A percentile compares a stretch with the other conserved stretches of the same genome.
These are phyloP conservation scores for Barbus barbus DNA, from an alignment of 2,113 vertebrate species.

Conservation along the genomic window DNA sequence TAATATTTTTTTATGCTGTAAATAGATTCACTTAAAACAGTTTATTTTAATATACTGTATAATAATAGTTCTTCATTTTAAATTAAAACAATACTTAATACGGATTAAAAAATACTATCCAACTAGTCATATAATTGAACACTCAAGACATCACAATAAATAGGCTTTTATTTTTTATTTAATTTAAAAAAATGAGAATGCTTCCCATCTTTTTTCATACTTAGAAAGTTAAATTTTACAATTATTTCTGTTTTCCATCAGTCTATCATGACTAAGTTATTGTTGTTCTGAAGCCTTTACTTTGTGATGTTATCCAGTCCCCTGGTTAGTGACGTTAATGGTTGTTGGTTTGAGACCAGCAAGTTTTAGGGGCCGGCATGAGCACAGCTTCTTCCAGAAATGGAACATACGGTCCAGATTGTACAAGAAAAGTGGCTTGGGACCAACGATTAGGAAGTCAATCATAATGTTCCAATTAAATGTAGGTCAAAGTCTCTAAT, in stretches of 20 bases:
- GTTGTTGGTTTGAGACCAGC: background rate
- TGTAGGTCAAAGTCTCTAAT: background rate
- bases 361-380: background rate
- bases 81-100: no score
- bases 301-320: background rate
- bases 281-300: background rate
- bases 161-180: background rate
- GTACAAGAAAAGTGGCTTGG: background rate
- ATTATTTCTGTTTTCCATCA: background rate
- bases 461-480: constrained; percentile 3
- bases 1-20: background rate
- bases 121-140: background rate
- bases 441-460: background rate
- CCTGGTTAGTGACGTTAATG: background rate
- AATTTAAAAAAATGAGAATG: background rate
- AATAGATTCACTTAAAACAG: background rate
- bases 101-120: background rate
- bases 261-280: background rate
- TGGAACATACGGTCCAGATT: background rate
- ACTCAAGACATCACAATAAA: background rate
- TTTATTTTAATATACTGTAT: no score
- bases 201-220: background rate
- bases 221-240: background rate
- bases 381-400: background rate
- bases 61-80: no score